Conservation (phyloP, 2,113 vertebrate species). For the Zeus faber region DNA sequence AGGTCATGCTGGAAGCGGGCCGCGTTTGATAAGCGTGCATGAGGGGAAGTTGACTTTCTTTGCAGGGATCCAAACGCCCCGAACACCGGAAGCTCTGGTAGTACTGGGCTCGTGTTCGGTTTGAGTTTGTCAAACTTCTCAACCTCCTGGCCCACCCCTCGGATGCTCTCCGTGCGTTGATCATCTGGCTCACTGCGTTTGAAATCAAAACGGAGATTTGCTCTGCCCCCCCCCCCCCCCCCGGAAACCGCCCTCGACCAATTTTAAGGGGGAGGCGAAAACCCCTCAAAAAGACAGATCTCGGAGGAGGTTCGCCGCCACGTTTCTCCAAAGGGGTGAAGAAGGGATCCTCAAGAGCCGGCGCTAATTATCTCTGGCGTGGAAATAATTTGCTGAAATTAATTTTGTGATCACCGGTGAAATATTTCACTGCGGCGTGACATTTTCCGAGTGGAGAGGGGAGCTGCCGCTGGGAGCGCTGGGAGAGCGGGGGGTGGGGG, state of each 20-base stretch:
- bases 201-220: slow-evolving; percentile 19
- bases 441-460: slow-evolving; percentile 66
- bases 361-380: slow-evolving; percentile 47
- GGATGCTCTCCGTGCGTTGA: not conserved
- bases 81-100: too few relatives aligned
- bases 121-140: too few relatives aligned
- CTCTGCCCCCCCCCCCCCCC: too few relatives aligned
- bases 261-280: too few relatives aligned
- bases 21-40: too few relatives aligned
- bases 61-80: too few relatives aligned
- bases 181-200: slow-evolving; percentile 16
- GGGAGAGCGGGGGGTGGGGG: not conserved
- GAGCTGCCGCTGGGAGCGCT: slow-evolving; percentile 46
- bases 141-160: too few relatives aligned
- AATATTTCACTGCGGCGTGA: slow-evolving; percentile 55
- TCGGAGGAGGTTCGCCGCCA: too few relatives aligned
- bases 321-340: too few relatives aligned
- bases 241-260: slow-evolving; percentile 9
- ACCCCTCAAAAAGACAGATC: too few relatives aligned
- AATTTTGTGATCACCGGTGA: slow-evolving; percentile 49
- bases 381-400: slow-evolving; percentile 47
- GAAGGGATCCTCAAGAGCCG: slow-evolving; percentile 16
- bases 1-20: slow-evolving; percentile 34
- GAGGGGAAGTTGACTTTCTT: too few relatives aligned
- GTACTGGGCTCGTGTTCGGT: too few relatives aligned